Base-by-base conservation (phyloP, 1,140 invertebrate genomes). In the Penaeus chinensis region DNA sequence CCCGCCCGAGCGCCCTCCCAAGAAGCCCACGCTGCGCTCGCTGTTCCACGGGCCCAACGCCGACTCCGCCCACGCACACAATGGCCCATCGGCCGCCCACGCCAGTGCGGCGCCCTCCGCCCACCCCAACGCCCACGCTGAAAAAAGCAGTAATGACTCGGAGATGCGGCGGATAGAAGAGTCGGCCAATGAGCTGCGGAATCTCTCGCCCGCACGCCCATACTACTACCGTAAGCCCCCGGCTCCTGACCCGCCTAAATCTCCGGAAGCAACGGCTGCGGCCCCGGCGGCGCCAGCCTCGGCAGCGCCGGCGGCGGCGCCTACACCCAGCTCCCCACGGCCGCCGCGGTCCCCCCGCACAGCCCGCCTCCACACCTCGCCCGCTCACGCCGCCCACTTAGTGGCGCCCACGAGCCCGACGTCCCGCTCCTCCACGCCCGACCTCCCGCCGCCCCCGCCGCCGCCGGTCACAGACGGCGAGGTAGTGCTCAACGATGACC, bases 1-100 rank as follows among this genome's bases (percentile, higher is more conserved):
- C 24, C 92, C 92, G 63, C 96, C 96, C 1, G 95, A 96, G 90
- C 92, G 94, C 82, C 94, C 94, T 4, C 94, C 94, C 19, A 96
- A 96, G 92, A 96, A 96, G 91, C 95, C 95, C 0, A 95, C 96
- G 90, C 91, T 95, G n/a, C 91, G 95, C 13, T 89, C 90, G 13
- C 85, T 89, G 19, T 90, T 90, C 82, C 87, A 88, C 54, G 89
- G 84, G 20, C 89, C 82, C 18, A 84, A 62, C 77, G n/a, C 69
- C 11, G 81, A 77, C 27, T 32, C 69, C 24, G 32, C 61, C 60
- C 10, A 37, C 60, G n/a, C 62, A 20, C 27, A 42, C 32, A 32
- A 54, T 32, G 42, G 27, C 19, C 61, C 84, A 8, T 24, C 85
- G 88, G 18, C 89, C 81, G 22, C 89, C 89, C 20, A 74, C 79